These are phyloP conservation scores for Pteropus alecto DNA, from an alignment of 2,113 vertebrate species.

Conservation along the genomic window DNA sequence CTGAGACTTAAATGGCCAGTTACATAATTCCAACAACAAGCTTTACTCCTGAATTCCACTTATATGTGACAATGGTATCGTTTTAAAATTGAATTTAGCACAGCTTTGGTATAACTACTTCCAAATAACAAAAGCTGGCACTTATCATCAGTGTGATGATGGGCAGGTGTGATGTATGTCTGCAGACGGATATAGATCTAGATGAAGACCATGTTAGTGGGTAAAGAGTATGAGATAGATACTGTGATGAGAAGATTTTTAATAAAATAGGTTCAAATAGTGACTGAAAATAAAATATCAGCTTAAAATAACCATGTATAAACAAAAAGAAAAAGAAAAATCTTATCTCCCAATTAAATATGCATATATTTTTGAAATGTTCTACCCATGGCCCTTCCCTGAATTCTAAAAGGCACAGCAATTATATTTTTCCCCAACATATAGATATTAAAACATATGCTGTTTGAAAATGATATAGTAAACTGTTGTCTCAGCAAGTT, in stretches of 20 bases:
- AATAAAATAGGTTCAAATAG: not conserved
- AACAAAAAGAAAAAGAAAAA: not conserved
- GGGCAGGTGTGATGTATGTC: not conserved
- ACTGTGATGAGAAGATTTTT: not conserved
- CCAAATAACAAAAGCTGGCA: not conserved
- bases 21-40: constrained; percentile 5
- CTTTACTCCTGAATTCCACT: constrained; percentile 36
- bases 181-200: not conserved
- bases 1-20: not conserved
- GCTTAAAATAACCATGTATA: not conserved
- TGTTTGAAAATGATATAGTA: not conserved
- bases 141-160: not conserved
- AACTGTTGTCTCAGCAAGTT: not conserved
- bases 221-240: not conserved
- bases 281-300: not conserved
- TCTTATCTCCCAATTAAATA: not conserved
- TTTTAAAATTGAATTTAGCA: constrained; percentile 31
- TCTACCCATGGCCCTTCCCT: not conserved
- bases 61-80: constrained; percentile 22
- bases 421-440: not conserved
- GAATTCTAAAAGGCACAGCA: not conserved
- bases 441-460: not conserved
- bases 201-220: not conserved
- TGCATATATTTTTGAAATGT: not conserved
- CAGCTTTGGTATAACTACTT: not conserved